Conservation (phyloP, 2,888 invertebrate genomes). For the Drosophila tripunctata region DNA sequence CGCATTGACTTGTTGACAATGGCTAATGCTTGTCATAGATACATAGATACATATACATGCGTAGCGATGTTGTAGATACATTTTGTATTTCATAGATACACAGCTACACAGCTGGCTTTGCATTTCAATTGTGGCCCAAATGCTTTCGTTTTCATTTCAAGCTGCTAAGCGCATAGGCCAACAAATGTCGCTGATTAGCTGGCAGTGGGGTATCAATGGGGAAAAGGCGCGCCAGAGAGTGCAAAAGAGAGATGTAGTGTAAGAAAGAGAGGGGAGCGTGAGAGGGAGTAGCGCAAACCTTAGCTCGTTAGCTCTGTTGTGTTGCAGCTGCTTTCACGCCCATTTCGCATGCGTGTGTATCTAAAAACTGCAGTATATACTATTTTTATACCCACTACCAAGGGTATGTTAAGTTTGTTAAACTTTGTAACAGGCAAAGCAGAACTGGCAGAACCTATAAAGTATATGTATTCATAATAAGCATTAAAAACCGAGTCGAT, state of each 20-base stretch:
- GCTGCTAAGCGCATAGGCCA: constrained; percentile 51
- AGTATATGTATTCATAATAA: too few relatives aligned
- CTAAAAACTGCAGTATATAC: constrained; percentile 1
- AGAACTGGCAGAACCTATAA: too few relatives aligned
- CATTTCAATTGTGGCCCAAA: constrained; percentile 71
- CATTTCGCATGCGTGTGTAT: constrained; percentile 39
- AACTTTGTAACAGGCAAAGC: too few relatives aligned
- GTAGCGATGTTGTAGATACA: constrained; percentile 16
- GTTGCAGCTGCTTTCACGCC: constrained; percentile 56
- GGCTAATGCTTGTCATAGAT: constrained; percentile 11
- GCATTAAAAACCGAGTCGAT: too few relatives aligned
- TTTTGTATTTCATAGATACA: neutral
- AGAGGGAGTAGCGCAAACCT: neutral
- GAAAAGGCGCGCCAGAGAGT: neutral
- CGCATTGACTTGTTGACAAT: constrained; percentile 67
- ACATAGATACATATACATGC: neutral
- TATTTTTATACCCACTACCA: too few relatives aligned
- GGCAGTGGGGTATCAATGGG: neutral
- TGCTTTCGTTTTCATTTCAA: constrained; percentile 56
- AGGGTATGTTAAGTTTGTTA: too few relatives aligned
- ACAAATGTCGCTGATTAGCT: constrained; percentile 61
- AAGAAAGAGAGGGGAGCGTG: too few relatives aligned
- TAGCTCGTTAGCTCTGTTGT: constrained; percentile 39
- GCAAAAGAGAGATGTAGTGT: neutral
- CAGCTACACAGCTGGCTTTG: constrained; percentile 53